Base-by-base conservation (phyloP, 1,140 invertebrate genomes). In the Eupristina koningsbergeri region DNA sequence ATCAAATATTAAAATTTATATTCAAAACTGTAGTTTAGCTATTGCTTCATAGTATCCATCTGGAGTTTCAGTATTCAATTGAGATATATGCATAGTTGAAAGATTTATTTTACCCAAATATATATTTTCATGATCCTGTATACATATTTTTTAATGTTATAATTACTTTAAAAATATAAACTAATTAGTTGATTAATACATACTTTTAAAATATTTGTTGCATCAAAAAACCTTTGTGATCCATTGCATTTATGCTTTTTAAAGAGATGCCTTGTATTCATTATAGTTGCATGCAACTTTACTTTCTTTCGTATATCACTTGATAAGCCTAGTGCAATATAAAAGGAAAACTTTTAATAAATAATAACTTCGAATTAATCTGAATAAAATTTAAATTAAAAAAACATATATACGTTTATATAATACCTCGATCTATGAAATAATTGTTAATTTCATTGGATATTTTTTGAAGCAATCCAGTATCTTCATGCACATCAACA, bases 231-330 rank as follows among this genome's bases (percentile, higher is more conserved):
- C 87, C 53, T 63, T 31, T 50, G 86, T 80, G 85, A 81, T 63
- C 85, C 84, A 76, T 26, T 84, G 80, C 50, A 89, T 89, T 47
- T 86, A 86, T 11, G 91, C 88, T 76, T 53, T 53, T 19, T 53
- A 9, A 17, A 3, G 91, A 94, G 88, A 89, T 94, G 95, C 9
- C 92, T 86, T 36, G 94, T 93, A 90, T 97, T 97, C 93, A 97
- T 95, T 6, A 97, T 80, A 2, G 96, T 97, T 74, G 94, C 92
- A 88, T 97, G 96, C 0, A 97, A 89, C 87, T 96, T 97, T 0
- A 97, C 94, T 76, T 89, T 50, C 29, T 80, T 63, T 29, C 83
- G n/a, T 63, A 74, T 29, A 81, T 50, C 71, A 34, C 39, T 82
- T 22, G 74, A 77, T 69, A 86, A 83, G 29, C 81, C 84, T 85